Base-by-base conservation (phyloP, 1,140 invertebrate species). In the Holcopasites calliopsidis region DNA sequence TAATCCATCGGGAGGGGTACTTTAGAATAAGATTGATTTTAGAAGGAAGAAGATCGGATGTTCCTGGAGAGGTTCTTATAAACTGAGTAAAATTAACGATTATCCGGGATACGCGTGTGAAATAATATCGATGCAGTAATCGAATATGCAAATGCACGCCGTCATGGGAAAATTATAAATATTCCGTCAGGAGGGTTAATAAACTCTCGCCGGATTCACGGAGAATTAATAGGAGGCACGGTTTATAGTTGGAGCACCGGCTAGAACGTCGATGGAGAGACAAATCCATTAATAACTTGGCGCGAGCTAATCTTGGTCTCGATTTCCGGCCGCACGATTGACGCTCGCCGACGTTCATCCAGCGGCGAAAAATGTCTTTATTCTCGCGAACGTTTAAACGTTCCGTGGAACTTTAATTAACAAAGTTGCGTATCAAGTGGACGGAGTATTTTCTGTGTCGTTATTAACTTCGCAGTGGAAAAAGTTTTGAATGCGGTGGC, bases 1-100 rank as follows among this genome's bases (percentile, higher is more conserved):
- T 86, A 87, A 55, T 87, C 81, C 16, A 50, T 31, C 11, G 85
- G 78, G 33, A 84, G 54, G 3, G 85, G 69, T 38, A 82, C 80
- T 83, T 66, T 13, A 38, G 11, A 52, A 2, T 11, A n/a, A 38
- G 26, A 54, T 16, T 40, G 31, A 11, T 18, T 23, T 65, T 16
- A 47, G 44, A n/a, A n/a, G n/a, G n/a, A n/a, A n/a, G n/a, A n/a
- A n/a, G n/a, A n/a, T n/a, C n/a, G n/a, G n/a, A n/a, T n/a, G n/a
- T n/a, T n/a, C n/a, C n/a, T n/a, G n/a, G n/a, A n/a, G n/a, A n/a
- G n/a, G n/a, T n/a, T n/a, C n/a, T n/a, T n/a, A n/a, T n/a, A n/a
- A n/a, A n/a, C n/a, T n/a, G n/a, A n/a, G n/a, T n/a, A n/a, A n/a
- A n/a, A n/a, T n/a, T n/a, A n/a, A n/a, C n/a, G n/a, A n/a, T n/a